These are phyloP conservation scores for Craniophora ligustri DNA, from an alignment of 2,888 invertebrate genomes.

Conservation along the genomic window DNA sequence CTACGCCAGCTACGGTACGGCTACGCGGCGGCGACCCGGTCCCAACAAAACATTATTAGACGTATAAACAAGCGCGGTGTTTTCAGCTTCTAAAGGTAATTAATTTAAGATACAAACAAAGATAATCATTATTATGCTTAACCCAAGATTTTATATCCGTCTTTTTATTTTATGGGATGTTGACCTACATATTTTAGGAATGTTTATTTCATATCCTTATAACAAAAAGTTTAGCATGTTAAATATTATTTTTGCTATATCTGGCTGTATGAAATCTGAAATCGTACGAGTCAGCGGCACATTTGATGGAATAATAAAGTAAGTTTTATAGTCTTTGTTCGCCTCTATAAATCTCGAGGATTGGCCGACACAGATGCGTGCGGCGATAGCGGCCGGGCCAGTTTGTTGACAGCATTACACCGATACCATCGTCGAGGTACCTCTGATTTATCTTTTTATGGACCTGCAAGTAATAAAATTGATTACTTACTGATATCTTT, in stretches of 20 bases:
- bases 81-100: slow-evolving; percentile 35
- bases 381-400: slow-evolving; percentile 57
- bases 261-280: slow-evolving; percentile 61
- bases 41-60: slow-evolving; percentile 38
- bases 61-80: slow-evolving; percentile 23
- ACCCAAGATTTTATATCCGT: slow-evolving; percentile 16
- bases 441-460: slow-evolving; percentile 48
- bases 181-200: not conserved
- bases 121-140: slow-evolving; percentile 21
- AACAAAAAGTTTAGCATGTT: slow-evolving; percentile 40
- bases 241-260: slow-evolving; percentile 49
- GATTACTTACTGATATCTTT: slow-evolving; percentile 38
- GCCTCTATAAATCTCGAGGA: slow-evolving; percentile 71
- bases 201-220: not conserved
- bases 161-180: slow-evolving; percentile 19
- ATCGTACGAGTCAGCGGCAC: slow-evolving; percentile 63
- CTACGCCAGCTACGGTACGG: slow-evolving; percentile 34
- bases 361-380: slow-evolving; percentile 69
- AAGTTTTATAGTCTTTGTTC: slow-evolving; percentile 75
- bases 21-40: slow-evolving; percentile 26
- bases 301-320: slow-evolving; percentile 80
- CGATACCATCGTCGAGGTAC: slow-evolving; percentile 54
- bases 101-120: slow-evolving; percentile 39
- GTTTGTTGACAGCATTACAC: slow-evolving; percentile 63
- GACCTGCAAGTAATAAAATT: slow-evolving; percentile 37